A percentile compares a stretch with the other conserved stretches of the same genome.
Conservation (phyloP, 2,888 invertebrate species). For the Cyclophora albipunctata region DNA sequence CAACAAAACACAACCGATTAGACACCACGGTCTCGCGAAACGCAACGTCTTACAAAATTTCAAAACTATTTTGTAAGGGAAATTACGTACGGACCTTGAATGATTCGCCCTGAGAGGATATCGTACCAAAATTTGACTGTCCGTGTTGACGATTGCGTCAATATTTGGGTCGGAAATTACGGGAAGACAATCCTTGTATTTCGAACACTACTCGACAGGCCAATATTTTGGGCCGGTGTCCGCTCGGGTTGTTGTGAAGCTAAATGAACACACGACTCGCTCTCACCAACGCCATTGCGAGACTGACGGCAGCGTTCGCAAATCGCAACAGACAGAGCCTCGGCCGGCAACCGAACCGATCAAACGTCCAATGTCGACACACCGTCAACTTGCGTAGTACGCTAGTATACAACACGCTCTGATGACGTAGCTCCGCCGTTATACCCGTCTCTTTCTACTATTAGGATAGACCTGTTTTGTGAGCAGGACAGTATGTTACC, state of each 20-base stretch:
- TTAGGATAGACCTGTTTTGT: conserved; percentile 12
- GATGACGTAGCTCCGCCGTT: conserved; percentile 24
- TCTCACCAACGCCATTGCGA: conserved; percentile 73
- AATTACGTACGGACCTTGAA: conserved; percentile 75
- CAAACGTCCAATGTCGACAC: conserved; percentile 76
- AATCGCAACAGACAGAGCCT: too few relatives aligned
- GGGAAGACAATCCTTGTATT: conserved; percentile 62
- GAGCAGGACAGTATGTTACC: conserved; percentile 49
- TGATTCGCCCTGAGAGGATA: conserved; percentile 74
- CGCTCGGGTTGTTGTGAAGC: conserved; percentile 68
- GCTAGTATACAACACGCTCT: conserved; percentile 62
- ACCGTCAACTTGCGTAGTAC: conserved; percentile 74
- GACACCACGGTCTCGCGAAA: conserved; percentile 29
- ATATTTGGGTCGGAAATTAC: conserved; percentile 59
- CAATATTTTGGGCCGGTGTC: conserved; percentile 77
- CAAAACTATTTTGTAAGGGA: conserved; percentile 63
- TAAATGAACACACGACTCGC: conserved; percentile 68
- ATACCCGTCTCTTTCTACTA: conserved; percentile 45
- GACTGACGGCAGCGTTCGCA: conserved; percentile 56
- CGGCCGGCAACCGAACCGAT: conserved; percentile 66
- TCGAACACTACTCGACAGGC: conserved; percentile 69
- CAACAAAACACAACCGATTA: conserved; percentile 54
- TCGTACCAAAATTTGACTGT: conserved; percentile 76
- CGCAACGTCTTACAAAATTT: conserved; percentile 53
- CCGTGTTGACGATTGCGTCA: conserved; percentile 60